Evolutionary conservation across 2,113 vertebrate species (phyloP).

Genomic region (Anser brachyrhynchus): DNA sequence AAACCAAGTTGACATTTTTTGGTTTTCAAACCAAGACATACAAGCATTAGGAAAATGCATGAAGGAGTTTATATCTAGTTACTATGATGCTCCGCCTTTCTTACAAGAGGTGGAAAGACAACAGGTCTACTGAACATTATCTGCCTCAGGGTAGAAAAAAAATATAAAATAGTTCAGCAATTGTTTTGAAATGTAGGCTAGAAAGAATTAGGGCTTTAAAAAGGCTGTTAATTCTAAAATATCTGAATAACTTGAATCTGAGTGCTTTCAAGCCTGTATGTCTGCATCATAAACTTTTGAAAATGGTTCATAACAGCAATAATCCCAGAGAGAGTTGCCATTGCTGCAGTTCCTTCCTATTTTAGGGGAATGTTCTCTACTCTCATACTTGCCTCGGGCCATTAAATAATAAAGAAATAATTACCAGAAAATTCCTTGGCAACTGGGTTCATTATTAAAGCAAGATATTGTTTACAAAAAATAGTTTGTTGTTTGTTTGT

Average conservation of each 20-base stretch:
- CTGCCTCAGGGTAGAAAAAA: background rate
- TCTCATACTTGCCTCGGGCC: background rate
- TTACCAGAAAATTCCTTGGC: constrained; percentile 18
- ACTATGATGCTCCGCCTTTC: background rate
- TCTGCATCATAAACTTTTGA: constrained; percentile 39
- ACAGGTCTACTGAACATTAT: background rate
- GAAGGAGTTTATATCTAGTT: background rate
- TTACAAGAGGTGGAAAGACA: background rate
- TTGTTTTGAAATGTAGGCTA: background rate
- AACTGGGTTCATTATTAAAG: constrained; percentile 16
- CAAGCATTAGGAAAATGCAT: background rate
- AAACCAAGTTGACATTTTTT: no score
- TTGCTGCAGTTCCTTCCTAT: background rate
- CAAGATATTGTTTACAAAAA: background rate
- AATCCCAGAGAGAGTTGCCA: background rate
- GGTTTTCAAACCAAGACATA: background rate
- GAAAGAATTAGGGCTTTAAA: background rate
- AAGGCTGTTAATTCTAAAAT: background rate
- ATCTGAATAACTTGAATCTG: background rate
- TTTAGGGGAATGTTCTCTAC: background rate
- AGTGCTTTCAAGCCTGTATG: background rate
- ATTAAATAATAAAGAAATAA: constrained; percentile 46
- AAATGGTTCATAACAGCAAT: constrained; percentile 26
- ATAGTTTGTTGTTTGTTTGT: no score
- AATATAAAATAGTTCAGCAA: background rate